Conservation (phyloP, 2,888 invertebrate species). For the Apotomis betuletana region DNA sequence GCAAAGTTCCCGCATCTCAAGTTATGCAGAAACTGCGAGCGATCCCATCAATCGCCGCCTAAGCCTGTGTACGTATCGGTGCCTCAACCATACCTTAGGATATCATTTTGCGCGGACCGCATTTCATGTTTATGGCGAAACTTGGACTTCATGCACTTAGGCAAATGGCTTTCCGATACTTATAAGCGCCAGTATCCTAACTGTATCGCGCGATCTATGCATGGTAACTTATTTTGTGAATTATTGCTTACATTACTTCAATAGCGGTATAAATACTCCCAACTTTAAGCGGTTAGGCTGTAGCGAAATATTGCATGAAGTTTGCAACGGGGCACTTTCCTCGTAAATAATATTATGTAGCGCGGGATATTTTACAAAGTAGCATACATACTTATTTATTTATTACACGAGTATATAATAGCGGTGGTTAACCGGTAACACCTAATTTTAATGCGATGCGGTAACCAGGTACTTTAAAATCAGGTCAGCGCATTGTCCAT, state of each 20-base stretch:
- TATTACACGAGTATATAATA: constrained; percentile 17
- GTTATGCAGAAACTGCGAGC: constrained; percentile 41
- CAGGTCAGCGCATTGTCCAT: constrained; percentile 31
- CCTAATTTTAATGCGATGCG: constrained; percentile 31
- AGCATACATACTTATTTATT: constrained; percentile 18
- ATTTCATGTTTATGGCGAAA: constrained; percentile 82
- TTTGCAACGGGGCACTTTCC: constrained; percentile 32
- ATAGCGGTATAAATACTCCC: constrained; percentile 51
- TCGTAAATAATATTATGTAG: constrained; percentile 34
- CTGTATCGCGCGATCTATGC: constrained; percentile 71
- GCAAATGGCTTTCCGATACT: constrained; percentile 83
- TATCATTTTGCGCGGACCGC: constrained; percentile 78
- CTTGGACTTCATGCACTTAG: constrained; percentile 81
- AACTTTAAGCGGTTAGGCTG: constrained; percentile 42
- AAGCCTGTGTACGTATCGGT: constrained; percentile 39
- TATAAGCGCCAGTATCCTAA: constrained; percentile 71
- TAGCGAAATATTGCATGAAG: constrained; percentile 39
- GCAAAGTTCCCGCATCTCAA: constrained; percentile 30
- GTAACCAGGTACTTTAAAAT: constrained; percentile 33
- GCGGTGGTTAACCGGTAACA: constrained; percentile 18
- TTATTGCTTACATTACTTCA: constrained; percentile 62
- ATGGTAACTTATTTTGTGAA: constrained; percentile 66
- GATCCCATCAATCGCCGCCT: constrained; percentile 39
- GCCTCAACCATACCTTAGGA: constrained; percentile 65
- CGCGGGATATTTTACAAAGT: constrained; percentile 20